These are phyloP conservation scores for Elysia crispata DNA, from an alignment of 2,888 invertebrate genomes.

Conservation along the genomic window DNA sequence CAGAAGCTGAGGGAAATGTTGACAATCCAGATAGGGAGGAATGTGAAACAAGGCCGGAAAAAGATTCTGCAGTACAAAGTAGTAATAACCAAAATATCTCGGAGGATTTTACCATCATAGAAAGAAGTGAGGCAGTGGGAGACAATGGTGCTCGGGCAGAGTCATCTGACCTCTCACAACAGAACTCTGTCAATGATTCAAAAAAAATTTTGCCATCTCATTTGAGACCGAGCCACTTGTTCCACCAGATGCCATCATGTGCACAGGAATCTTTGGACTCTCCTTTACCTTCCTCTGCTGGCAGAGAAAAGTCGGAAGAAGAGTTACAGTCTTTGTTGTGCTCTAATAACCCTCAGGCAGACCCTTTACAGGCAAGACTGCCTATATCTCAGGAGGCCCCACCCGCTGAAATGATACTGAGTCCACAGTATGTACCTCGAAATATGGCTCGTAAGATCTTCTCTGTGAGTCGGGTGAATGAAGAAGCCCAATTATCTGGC, in stretches of 20 bases:
- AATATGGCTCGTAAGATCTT: conserved; percentile 71
- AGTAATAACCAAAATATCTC: too few species aligned
- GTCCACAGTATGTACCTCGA: conserved; percentile 69
- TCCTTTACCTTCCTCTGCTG: conserved; percentile 50
- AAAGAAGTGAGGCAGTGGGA: not conserved
- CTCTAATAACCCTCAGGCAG: not conserved
- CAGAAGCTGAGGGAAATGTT: not conserved
- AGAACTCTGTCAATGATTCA: conserved; percentile 9
- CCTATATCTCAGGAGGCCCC: conserved; percentile 44
- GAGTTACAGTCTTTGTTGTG: conserved; percentile 26
- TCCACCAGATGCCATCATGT: conserved; percentile 39
- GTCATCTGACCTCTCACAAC: not conserved
- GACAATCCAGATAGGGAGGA: not conserved
- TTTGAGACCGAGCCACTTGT: conserved; percentile 46
- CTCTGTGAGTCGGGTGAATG: conserved; percentile 61
- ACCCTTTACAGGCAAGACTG: not conserved
- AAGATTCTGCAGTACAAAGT: too few species aligned
- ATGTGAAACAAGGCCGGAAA: too few species aligned
- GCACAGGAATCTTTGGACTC: conserved; percentile 57
- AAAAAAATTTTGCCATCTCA: not conserved
- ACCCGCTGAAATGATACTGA: conserved; percentile 65
- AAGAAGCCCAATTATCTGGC: conserved; percentile 36
- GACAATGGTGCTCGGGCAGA: not conserved
- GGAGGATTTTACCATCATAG: too few species aligned
- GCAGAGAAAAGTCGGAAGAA: conserved; percentile 11